Evolutionary conservation across 2,797 vertebrate genomes (phyloP).

Genomic region (Acipenser oxyrinchus): DNA sequence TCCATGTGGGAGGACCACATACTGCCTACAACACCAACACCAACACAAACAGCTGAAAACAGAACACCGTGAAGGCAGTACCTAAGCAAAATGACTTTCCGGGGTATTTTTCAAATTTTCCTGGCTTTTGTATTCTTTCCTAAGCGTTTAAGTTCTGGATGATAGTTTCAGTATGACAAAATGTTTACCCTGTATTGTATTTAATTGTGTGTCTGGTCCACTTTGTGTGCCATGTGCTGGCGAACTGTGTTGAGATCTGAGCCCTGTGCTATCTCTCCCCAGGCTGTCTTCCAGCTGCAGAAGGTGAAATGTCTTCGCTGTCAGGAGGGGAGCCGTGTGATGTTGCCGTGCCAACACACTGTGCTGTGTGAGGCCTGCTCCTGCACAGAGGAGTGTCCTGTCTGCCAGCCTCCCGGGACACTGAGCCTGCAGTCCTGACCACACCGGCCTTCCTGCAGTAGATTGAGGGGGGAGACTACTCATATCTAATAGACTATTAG

Average conservation of each 20-base stretch:
- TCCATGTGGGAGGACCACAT: too few relatives aligned
- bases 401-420: constrained; percentile 58
- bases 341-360: constrained; percentile 84
- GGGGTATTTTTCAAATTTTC: too few relatives aligned
- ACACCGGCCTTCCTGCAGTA: too few relatives aligned
- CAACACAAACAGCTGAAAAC: too few relatives aligned
- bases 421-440: constrained; percentile 64
- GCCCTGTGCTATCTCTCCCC: constrained; percentile 6
- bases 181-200: neutral
- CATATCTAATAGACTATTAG: too few relatives aligned
- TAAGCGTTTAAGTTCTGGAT: too few relatives aligned
- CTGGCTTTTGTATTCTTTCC: too few relatives aligned
- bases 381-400: constrained; percentile 54
- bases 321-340: constrained; percentile 75
- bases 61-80: too few relatives aligned
- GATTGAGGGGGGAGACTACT: too few relatives aligned
- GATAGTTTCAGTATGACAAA: too few relatives aligned
- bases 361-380: constrained; percentile 84
- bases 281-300: constrained; percentile 94
- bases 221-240: neutral
- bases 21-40: too few relatives aligned
- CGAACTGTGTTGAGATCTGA: neutral
- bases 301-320: constrained; percentile 86
- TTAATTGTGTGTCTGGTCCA: neutral
- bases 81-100: too few relatives aligned